phyloP scores from a whole-genome alignment of 2,888 invertebrate species.

The Leptothorax acervorum region DNA sequence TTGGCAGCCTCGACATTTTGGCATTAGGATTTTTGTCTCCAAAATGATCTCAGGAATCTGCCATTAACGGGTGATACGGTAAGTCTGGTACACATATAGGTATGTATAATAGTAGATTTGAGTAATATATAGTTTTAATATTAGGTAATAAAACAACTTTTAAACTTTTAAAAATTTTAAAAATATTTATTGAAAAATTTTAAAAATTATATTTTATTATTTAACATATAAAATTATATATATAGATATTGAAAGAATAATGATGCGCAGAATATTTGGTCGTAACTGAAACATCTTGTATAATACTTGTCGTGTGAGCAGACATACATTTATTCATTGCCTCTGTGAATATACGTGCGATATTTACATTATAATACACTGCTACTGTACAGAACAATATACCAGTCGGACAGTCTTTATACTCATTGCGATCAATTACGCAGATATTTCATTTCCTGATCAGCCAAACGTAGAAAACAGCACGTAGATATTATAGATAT shows the following conservation, averaged over 20 bases:
- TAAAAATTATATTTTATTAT: too few relatives aligned
- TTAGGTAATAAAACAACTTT: neutral
- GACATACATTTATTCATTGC: neutral
- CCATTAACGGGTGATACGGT: too few relatives aligned
- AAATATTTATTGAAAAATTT: too few relatives aligned
- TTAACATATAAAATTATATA: neutral
- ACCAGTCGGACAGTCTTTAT: neutral
- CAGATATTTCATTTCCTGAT: constrained; percentile 71
- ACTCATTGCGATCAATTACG: constrained; percentile 34
- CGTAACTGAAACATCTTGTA: neutral
- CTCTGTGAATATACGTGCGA: neutral
- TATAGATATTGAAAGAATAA: neutral
- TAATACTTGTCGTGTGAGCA: neutral
- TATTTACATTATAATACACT: constrained; percentile 31
- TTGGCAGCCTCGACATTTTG: too few relatives aligned
- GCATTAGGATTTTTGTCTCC: too few relatives aligned
- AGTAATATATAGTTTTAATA: neutral
- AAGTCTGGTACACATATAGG: too few relatives aligned
- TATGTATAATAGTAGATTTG: too few relatives aligned
- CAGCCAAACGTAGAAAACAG: constrained; percentile 60
- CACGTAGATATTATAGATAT: constrained; percentile 47
- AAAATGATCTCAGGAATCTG: too few relatives aligned
- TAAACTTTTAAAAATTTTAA: neutral
- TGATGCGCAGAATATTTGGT: neutral
- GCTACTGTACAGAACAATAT: constrained; percentile 7